Percentiles rank a stretch among this genome's conserved stretches.
These are phyloP conservation scores for Achatina immaculata DNA, from an alignment of 1,140 invertebrate species.

Conservation along the genomic window DNA sequence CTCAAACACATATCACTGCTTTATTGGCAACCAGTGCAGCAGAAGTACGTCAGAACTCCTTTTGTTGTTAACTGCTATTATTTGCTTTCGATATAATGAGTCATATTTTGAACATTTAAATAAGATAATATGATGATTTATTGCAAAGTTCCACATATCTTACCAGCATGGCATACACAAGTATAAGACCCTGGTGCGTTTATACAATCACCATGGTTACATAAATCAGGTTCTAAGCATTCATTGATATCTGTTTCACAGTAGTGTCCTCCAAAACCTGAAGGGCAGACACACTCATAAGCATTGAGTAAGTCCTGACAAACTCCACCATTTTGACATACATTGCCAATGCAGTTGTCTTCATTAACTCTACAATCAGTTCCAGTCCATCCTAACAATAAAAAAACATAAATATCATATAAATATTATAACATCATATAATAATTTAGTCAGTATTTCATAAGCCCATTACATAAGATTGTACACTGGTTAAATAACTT, in stretches of 20 bases:
- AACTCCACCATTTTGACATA: slow-evolving; percentile 51
- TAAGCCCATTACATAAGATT: neutral
- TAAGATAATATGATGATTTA: too few species aligned
- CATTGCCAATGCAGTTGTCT: slow-evolving; percentile 47
- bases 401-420: neutral
- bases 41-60: too few species aligned
- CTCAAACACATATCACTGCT: too few species aligned
- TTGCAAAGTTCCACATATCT: too few species aligned
- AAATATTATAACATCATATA: neutral
- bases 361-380: slow-evolving; percentile 86
- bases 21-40: too few species aligned
- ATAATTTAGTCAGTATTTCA: neutral
- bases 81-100: too few species aligned
- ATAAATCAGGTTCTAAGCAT: slow-evolving; percentile 73
- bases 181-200: slow-evolving; percentile 54
- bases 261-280: slow-evolving; percentile 76
- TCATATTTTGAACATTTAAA: too few species aligned
- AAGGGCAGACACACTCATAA: slow-evolving; percentile 41
- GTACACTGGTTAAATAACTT: neutral
- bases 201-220: slow-evolving; percentile 64
- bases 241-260: slow-evolving; percentile 69
- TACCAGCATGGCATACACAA: slow-evolving; percentile 73
- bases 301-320: slow-evolving; percentile 73
- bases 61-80: too few species aligned
- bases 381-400: slow-evolving; percentile 77